Evolutionary conservation across 2,888 invertebrate genomes (phyloP), one percentile per base, ranked within the genome.

Genomic region (Xanthia icteritia): DNA sequence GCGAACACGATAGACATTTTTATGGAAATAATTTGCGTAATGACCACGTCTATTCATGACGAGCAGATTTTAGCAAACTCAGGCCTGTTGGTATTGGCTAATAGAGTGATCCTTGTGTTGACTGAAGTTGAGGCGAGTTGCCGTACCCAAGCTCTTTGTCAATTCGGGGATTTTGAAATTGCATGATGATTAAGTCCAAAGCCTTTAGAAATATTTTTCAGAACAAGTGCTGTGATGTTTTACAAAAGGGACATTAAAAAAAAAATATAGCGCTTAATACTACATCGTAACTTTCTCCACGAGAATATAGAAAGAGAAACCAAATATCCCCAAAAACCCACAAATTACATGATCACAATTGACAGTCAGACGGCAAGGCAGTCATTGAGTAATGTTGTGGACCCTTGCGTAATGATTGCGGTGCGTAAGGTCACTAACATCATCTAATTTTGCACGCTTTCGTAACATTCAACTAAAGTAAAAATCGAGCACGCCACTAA

Each of bases 371-470:
- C 63, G 79, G 77, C 79, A 85, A 80, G 64, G 73, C 79, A 81
- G 81, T 81, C 65, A 85, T 89, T 89, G 86, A 75, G 84, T 84
- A 88, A 89, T 76, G 71, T 70, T 64, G 74, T 66, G 78, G 76
- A 77, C 81, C 90, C 88, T 94, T 94, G 93, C 94, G 93, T 93
- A 93, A 95, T 90, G 77, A 87, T 84, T 84, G 89, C 91, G 86
- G 93, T 94, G 95, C 94, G 95, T 96, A 94, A 96, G 95, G 95
- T 95, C 95, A 93, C 93, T 92, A 92, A 90, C 92, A 94, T 94
- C 94, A 93, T 94, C 92, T 94, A 92, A 94, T 95, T 95, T 94
- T 93, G 94, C 94, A 94, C 94, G 94, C 93, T 95, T 95, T 95
- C 94, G 94, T 91, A 95, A 94, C 87, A 89, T 87, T 86, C 86